phyloP scores from a whole-genome alignment of 2,888 invertebrate species.

The Latrodectus hesperus region DNA sequence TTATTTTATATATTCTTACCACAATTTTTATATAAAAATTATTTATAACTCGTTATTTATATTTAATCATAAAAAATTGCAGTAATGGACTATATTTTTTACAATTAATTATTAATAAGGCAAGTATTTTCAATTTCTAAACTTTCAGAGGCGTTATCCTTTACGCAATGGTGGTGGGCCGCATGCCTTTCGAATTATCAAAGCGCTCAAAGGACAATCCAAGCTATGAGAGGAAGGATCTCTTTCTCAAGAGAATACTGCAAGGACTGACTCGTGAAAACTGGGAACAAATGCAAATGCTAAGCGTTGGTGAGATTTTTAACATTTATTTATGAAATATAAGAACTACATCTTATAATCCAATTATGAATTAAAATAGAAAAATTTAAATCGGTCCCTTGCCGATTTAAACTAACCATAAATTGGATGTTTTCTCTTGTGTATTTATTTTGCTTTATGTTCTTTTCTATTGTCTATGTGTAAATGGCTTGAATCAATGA shows the following conservation, averaged over 20 bases:
- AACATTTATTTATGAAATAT: background rate
- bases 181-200: conserved; percentile 47
- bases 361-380: background rate
- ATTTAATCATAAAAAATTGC: background rate
- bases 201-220: background rate
- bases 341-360: too few relatives aligned
- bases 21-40: too few relatives aligned
- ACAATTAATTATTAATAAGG: background rate
- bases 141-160: conserved; percentile 52
- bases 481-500: too few relatives aligned
- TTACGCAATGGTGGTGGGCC: conserved; percentile 56
- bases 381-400: background rate
- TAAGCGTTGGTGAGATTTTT: conserved; percentile 27
- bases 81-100: background rate
- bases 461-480: too few relatives aligned
- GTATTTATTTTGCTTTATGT: too few relatives aligned
- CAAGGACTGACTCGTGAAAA: conserved; percentile 44
- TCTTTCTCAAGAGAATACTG: conserved; percentile 37
- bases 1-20: too few relatives aligned
- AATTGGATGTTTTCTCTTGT: too few relatives aligned
- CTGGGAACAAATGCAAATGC: conserved; percentile 27
- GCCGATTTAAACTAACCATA: too few relatives aligned
- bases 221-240: background rate
- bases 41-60: too few relatives aligned
- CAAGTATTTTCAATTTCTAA: background rate